phyloP scores from a whole-genome alignment of 2,888 invertebrate species.

The Ceriagrion tenellum region DNA sequence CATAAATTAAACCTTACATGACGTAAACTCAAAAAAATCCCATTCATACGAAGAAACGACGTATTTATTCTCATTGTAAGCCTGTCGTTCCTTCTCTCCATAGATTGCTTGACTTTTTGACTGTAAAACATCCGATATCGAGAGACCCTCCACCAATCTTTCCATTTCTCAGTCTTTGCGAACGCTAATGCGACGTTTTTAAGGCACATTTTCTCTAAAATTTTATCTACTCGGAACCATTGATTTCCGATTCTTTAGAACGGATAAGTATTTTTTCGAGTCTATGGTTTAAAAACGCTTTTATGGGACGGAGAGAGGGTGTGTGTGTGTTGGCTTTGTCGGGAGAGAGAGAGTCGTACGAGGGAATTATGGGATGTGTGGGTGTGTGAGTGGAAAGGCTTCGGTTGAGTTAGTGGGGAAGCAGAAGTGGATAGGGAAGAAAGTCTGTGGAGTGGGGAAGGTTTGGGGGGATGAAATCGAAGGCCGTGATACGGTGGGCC shows the following conservation, averaged over 20 bases:
- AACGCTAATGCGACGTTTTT: background rate
- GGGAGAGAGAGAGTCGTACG: background rate
- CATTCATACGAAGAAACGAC: no score
- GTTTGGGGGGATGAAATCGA: conserved; percentile 28
- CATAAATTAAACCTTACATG: no score
- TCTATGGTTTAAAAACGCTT: background rate
- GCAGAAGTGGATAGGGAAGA: background rate
- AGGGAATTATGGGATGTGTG: background rate
- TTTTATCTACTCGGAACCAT: conserved; percentile 7
- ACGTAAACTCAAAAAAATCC: no score
- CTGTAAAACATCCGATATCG: background rate
- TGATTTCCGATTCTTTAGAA: conserved; percentile 38
- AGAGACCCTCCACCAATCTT: background rate
- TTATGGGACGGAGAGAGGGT: background rate
- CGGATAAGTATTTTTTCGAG: background rate
- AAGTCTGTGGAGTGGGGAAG: background rate
- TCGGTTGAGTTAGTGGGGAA: conserved; percentile 20
- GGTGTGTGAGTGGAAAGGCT: background rate
- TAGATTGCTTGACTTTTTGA: background rate
- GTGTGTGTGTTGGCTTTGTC: background rate
- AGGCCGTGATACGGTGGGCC: conserved; percentile 38
- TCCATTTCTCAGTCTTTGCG: background rate
- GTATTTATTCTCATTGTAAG: no score
- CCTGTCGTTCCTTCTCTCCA: no score
- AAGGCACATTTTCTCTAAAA: background rate